phyloP scores from a whole-genome alignment of 2,888 invertebrate species.

The Maniola hyperantus region DNA sequence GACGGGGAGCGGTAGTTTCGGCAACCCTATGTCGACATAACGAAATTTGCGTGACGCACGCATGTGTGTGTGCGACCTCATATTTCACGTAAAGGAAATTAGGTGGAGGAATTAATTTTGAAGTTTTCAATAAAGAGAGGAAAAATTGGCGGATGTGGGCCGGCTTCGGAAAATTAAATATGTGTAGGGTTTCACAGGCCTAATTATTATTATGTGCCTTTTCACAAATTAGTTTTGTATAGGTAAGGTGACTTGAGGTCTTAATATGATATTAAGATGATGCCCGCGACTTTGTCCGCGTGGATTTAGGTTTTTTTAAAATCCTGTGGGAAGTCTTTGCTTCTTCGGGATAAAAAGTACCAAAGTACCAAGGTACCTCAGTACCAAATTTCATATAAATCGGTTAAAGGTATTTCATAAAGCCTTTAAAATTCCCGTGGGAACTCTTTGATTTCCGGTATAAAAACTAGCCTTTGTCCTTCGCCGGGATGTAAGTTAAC shows the following conservation, averaged over 20 bases:
- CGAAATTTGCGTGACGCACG: constrained; percentile 75
- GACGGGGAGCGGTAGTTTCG: constrained; percentile 72
- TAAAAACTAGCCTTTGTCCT: too few species aligned
- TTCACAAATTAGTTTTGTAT: constrained; percentile 32
- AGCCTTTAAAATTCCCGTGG: too few species aligned
- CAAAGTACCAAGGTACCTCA: too few species aligned
- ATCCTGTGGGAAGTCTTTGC: too few species aligned
- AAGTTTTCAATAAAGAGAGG: constrained; percentile 75
- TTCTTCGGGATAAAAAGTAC: too few species aligned
- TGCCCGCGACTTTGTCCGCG: too few species aligned
- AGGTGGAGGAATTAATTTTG: constrained; percentile 78
- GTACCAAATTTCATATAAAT: too few species aligned
- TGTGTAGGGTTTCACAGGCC: constrained; percentile 56
- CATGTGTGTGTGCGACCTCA: constrained; percentile 69
- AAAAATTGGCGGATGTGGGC: constrained; percentile 62
- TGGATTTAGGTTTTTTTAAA: too few species aligned
- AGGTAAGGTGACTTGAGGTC: neutral
- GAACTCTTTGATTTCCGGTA: too few species aligned
- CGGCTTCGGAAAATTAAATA: constrained; percentile 65
- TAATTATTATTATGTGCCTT: constrained; percentile 19
- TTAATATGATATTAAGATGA: neutral
- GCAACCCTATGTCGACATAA: constrained; percentile 79
- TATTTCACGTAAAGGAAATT: constrained; percentile 77
- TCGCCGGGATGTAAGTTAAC: too few species aligned
- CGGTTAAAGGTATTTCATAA: too few species aligned